phyloP scores from a whole-genome alignment of 2,888 invertebrate genomes.

The Argynnis bischoffii region DNA sequence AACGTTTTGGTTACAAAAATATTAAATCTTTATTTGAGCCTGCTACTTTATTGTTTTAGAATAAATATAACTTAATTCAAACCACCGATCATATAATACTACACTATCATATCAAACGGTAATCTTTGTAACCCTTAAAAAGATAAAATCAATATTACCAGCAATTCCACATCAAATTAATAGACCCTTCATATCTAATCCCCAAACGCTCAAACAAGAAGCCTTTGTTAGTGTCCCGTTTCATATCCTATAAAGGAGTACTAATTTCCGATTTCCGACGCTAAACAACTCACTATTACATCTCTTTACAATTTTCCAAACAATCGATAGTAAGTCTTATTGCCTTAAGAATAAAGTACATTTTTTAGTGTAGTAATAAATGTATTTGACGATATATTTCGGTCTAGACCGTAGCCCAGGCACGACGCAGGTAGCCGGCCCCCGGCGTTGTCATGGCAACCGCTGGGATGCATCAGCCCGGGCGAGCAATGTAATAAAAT shows the following conservation, averaged over 20 bases:
- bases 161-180: constrained; percentile 31
- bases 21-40: too few species aligned
- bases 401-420: constrained; percentile 32
- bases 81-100: too few species aligned
- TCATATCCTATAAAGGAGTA: constrained; percentile 33
- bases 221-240: constrained; percentile 31
- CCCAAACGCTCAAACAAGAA: constrained; percentile 30
- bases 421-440: constrained; percentile 32
- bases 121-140: not conserved
- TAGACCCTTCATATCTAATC: constrained; percentile 26
- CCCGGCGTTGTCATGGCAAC: constrained; percentile 46
- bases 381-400: constrained; percentile 18
- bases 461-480: constrained; percentile 41
- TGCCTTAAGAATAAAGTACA: not conserved
- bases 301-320: not conserved
- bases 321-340: constrained; percentile 5
- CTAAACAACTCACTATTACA: constrained; percentile 17
- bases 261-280: constrained; percentile 29
- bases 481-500: constrained; percentile 38
- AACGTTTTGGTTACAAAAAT: too few species aligned
- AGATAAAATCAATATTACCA: constrained; percentile 25
- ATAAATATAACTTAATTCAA: too few species aligned
- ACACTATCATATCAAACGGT: not conserved
- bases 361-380: not conserved
- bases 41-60: too few species aligned